Evolutionary conservation across 2,888 invertebrate species (phyloP).

Genomic region (Tricholauxania praeusta): DNA sequence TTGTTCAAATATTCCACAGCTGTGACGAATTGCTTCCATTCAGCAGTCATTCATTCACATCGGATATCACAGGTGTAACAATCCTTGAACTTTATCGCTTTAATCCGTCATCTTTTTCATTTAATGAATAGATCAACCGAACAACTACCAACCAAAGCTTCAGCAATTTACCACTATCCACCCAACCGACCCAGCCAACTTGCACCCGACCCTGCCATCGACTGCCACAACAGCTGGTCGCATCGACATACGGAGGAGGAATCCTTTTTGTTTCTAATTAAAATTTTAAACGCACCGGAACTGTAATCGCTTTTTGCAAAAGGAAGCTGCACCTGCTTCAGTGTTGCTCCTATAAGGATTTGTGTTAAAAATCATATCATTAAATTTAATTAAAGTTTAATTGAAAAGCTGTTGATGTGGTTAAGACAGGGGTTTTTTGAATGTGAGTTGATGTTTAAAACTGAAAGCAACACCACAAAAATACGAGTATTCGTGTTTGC

Average conservation of each 20-base stretch:
- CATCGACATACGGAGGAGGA: slow-evolving; percentile 10
- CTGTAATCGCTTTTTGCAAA: slow-evolving; percentile 3
- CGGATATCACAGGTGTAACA: slow-evolving; percentile 18
- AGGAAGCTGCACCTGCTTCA: background rate
- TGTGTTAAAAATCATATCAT: slow-evolving; percentile 48
- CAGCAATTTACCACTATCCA: background rate
- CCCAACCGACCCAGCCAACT: background rate
- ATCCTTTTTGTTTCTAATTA: slow-evolving; percentile 32
- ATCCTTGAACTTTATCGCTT: slow-evolving; percentile 12
- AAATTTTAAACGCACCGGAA: slow-evolving; percentile 34
- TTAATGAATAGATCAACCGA: slow-evolving; percentile 33
- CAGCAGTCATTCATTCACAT: background rate
- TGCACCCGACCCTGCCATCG: too few species aligned
- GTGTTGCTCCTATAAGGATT: slow-evolving; percentile 5
- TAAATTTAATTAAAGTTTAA: slow-evolving; percentile 54
- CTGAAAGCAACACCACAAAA: too few species aligned
- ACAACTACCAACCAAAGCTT: background rate
- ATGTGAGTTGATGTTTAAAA: too few species aligned
- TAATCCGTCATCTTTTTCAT: slow-evolving; percentile 26
- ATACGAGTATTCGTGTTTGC: too few species aligned
- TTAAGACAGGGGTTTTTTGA: too few species aligned
- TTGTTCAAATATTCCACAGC: background rate
- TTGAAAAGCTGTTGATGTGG: slow-evolving; percentile 49
- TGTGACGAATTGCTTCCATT: background rate
- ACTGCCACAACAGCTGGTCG: background rate